Conservation (phyloP, 2,113 vertebrate species). For the Prionailurus bengalensis region DNA sequence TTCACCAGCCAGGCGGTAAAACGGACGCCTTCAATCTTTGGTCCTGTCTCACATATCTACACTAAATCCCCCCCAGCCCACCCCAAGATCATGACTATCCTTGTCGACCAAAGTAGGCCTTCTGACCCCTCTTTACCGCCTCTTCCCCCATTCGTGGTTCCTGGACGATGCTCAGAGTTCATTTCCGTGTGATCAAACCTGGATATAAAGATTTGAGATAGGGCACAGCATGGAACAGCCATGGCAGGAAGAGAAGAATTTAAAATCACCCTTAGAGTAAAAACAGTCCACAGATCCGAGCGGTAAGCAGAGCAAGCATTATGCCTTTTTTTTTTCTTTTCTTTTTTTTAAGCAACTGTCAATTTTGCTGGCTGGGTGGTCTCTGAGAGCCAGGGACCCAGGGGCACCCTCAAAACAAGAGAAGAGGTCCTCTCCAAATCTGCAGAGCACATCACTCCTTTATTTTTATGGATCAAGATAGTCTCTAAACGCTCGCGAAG, state of each 20-base stretch:
- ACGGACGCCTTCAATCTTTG: neutral
- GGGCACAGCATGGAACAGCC: neutral
- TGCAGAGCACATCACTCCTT: neutral
- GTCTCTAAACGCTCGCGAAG: neutral
- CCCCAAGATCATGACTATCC: neutral
- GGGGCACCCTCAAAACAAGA: neutral
- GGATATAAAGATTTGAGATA: neutral
- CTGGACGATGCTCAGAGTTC: neutral
- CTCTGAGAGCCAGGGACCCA: neutral
- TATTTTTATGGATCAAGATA: neutral
- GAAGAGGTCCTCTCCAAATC: neutral
- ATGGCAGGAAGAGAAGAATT: neutral
- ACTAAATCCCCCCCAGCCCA: neutral
- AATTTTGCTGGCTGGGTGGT: neutral
- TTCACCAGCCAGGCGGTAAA: neutral
- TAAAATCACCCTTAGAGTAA: neutral
- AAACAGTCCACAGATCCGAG: neutral
- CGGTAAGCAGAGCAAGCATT: neutral
- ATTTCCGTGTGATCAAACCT: neutral
- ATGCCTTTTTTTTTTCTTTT: neutral
- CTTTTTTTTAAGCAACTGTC: neutral
- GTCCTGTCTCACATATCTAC: neutral
- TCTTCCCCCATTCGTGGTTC: neutral
- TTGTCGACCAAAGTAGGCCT: neutral
- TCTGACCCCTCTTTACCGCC: neutral